Percentiles rank a stretch among this genome's conserved stretches.
These are phyloP conservation scores for Acholoe squamosa DNA, from an alignment of 2,888 invertebrate species.

Conservation along the genomic window DNA sequence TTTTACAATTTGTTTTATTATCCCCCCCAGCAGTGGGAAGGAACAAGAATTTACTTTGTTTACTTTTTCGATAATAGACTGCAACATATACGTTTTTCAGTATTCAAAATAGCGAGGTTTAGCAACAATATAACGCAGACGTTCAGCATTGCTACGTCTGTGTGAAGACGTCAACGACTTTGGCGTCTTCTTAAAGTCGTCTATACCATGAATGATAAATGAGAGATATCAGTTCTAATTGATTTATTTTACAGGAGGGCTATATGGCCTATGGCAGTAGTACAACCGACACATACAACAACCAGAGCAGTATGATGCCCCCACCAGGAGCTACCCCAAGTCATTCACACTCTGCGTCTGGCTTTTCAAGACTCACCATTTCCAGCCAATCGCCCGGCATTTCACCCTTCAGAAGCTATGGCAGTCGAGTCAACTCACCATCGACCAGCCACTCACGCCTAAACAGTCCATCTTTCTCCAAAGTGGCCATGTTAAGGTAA, in stretches of 20 bases:
- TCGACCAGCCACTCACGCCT: slow-evolving; percentile 64
- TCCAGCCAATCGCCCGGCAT: slow-evolving; percentile 77
- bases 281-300: slow-evolving; percentile 38
- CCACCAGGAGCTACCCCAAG: slow-evolving; percentile 58
- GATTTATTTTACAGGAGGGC: slow-evolving; percentile 51
- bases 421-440: slow-evolving; percentile 78
- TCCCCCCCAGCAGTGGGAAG: too few species aligned
- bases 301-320: slow-evolving; percentile 51
- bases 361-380: slow-evolving; percentile 73
- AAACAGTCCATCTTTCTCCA: slow-evolving; percentile 73
- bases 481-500: slow-evolving; percentile 76
- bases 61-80: too few species aligned
- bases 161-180: too few species aligned
- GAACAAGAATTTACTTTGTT: too few species aligned
- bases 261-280: slow-evolving; percentile 17
- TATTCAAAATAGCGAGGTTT: too few species aligned
- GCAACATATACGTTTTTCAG: too few species aligned
- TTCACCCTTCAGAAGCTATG: slow-evolving; percentile 57
- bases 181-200: too few species aligned
- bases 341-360: slow-evolving; percentile 40
- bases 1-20: not conserved
- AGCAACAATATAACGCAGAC: too few species aligned
- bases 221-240: not conserved
- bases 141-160: too few species aligned
- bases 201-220: too few species aligned